A percentile compares a stretch with the other conserved stretches of the same genome.
These are phyloP conservation scores for Argynnis bischoffii DNA, from an alignment of 2,888 invertebrate genomes.

Conservation along the genomic window DNA sequence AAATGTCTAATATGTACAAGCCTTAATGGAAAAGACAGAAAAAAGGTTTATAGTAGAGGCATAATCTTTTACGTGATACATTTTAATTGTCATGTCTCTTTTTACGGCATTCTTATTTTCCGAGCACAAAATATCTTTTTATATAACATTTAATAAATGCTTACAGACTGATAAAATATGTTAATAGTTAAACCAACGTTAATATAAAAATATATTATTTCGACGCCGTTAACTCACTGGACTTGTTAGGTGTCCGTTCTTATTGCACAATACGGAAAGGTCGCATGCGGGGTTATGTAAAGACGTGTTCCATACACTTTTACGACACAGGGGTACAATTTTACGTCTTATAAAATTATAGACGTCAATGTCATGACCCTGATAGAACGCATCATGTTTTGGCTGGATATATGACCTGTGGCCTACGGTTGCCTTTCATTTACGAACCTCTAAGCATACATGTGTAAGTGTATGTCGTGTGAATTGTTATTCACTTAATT, in stretches of 20 bases:
- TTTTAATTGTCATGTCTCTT: too few species aligned
- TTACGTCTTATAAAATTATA: constrained; percentile 54
- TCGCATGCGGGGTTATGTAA: constrained; percentile 60
- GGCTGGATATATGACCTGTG: constrained; percentile 60
- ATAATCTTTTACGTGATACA: too few species aligned
- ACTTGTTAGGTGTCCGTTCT: constrained; percentile 34
- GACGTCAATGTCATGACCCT: constrained; percentile 74
- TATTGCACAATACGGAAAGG: constrained; percentile 51
- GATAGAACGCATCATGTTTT: constrained; percentile 41
- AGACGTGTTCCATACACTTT: constrained; percentile 45
- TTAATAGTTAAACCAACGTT: constrained; percentile 2
- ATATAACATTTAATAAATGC: too few species aligned
- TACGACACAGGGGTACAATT: constrained; percentile 54
- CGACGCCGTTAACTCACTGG: constrained; percentile 24
- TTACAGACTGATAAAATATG: too few species aligned
- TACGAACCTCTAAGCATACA: constrained; percentile 45
- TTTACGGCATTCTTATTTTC: too few species aligned
- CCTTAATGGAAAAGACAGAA: too few species aligned
- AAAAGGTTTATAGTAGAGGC: too few species aligned
- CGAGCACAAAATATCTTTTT: too few species aligned
- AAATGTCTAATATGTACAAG: too few species aligned
- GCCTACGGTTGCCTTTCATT: constrained; percentile 51
- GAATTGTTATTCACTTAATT: constrained; percentile 46
- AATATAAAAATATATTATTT: constrained; percentile 22
- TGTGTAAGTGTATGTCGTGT: constrained; percentile 41